Evolutionary conservation across 2,888 invertebrate species (phyloP).

Genomic region (Myathropa florea): DNA sequence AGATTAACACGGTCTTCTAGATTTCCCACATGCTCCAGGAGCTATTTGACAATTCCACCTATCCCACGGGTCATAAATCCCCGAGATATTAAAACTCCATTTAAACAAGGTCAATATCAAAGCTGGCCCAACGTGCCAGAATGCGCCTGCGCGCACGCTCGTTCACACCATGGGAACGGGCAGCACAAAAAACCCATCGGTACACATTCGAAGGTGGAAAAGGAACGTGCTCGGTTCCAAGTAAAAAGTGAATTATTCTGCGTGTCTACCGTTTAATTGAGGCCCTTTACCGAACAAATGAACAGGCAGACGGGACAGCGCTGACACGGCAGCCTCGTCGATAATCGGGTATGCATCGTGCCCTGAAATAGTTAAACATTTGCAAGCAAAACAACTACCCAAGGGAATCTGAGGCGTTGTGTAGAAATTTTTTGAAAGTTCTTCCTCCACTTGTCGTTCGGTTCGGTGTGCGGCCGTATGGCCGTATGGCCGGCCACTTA

Average conservation of each 20-base stretch:
- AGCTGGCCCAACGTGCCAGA: conserved; percentile 75
- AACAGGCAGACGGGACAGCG: neutral
- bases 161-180: conserved; percentile 40
- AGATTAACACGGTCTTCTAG: neutral
- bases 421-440: conserved; percentile 70
- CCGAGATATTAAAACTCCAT: conserved; percentile 71
- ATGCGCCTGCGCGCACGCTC: conserved; percentile 68
- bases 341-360: conserved; percentile 37
- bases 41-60: conserved; percentile 50
- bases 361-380: conserved; percentile 69
- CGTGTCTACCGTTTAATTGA: conserved; percentile 63
- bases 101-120: conserved; percentile 80
- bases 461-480: conserved; percentile 29
- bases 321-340: neutral
- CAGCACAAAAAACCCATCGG: conserved; percentile 58
- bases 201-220: conserved; percentile 48
- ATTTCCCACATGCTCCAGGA: conserved; percentile 23
- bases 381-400: conserved; percentile 38
- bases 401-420: conserved; percentile 57
- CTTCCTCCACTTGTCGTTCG: conserved; percentile 17
- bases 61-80: conserved; percentile 32
- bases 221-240: conserved; percentile 64
- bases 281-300: conserved; percentile 42
- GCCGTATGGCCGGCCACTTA: conserved; percentile 25
- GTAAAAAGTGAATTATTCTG: conserved; percentile 69